phyloP scores from a whole-genome alignment of 2,113 vertebrate species.

The Rissa tridactyla region DNA sequence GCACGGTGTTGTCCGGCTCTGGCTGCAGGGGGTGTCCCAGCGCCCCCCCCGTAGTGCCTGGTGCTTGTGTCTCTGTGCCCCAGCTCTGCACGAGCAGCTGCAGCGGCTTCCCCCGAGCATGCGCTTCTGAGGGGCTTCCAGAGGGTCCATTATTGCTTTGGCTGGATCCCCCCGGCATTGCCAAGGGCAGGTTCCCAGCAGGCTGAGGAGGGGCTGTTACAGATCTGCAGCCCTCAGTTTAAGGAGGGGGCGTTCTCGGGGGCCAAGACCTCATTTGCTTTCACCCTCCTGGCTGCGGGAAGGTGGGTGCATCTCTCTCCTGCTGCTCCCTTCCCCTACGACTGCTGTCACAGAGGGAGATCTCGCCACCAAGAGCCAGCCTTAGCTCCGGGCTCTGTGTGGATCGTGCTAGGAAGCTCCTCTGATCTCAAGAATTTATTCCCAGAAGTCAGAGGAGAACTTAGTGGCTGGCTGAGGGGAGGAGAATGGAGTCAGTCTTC shows the following conservation, averaged over 20 bases:
- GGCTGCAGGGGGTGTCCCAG: not conserved
- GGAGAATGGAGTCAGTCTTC: not conserved
- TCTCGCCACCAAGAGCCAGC: rapidly evolving
- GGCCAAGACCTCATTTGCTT: not conserved
- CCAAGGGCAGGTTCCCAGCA: not conserved
- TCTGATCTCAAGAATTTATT: not conserved
- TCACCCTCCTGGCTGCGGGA: not conserved
- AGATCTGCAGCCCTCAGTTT: too few species aligned
- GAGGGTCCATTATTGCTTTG: not conserved
- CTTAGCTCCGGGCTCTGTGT: rapidly evolving
- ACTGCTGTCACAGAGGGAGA: not conserved
- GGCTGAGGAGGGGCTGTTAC: not conserved
- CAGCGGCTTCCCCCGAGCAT: not conserved
- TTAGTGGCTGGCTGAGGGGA: rapidly evolving
- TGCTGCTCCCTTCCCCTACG: not conserved
- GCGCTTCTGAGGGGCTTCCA: not conserved
- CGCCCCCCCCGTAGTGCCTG: rapidly evolving
- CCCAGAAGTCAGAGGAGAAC: not conserved
- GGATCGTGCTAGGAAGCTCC: not conserved
- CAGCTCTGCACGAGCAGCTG: not conserved
- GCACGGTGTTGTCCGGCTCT: rapidly evolving
- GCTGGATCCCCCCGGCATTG: rapidly evolving
- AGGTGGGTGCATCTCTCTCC: not conserved
- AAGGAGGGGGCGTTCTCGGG: not conserved
- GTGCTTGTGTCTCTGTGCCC: too few species aligned